Conservation (phyloP, 2,888 invertebrate genomes). For the Drosophila gaucha region DNA sequence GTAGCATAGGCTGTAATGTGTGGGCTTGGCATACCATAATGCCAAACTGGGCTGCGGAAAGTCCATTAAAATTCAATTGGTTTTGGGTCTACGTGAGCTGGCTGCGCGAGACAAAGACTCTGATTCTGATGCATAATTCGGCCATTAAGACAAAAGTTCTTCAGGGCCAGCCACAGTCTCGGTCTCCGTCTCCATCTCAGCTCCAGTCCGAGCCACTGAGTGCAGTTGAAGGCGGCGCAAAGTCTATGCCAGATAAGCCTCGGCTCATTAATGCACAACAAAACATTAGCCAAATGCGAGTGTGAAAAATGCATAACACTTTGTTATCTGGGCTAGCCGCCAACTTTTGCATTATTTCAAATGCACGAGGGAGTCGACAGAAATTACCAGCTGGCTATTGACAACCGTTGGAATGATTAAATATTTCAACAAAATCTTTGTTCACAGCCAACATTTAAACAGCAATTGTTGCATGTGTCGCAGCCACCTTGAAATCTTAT, state of each 20-base stretch:
- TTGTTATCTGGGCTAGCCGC: conserved; percentile 60
- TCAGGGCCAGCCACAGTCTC: conserved; percentile 27
- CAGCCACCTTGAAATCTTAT: no score
- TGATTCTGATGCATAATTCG: conserved; percentile 58
- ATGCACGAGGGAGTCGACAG: conserved; percentile 2
- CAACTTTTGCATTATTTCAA: conserved; percentile 67
- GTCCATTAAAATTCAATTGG: conserved; percentile 78
- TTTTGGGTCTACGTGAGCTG: conserved; percentile 66
- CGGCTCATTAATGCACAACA: conserved; percentile 69
- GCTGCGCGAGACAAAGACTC: conserved; percentile 56
- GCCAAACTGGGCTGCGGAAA: conserved; percentile 6
- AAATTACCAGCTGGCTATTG: no score
- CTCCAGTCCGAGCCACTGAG: conserved; percentile 23
- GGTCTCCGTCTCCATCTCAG: neutral
- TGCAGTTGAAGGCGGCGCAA: conserved; percentile 46
- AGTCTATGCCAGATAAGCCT: conserved; percentile 60
- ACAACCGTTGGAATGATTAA: no score
- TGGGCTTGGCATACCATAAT: neutral
- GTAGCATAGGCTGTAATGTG: neutral
- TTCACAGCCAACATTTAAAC: no score
- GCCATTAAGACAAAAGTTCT: conserved; percentile 65
- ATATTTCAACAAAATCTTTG: no score
- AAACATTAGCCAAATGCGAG: conserved; percentile 48
- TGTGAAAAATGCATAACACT: conserved; percentile 59
- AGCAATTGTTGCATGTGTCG: no score